These are phyloP conservation scores for Chironomus tepperi DNA, from an alignment of 1,140 invertebrate genomes.

Conservation along the genomic window DNA sequence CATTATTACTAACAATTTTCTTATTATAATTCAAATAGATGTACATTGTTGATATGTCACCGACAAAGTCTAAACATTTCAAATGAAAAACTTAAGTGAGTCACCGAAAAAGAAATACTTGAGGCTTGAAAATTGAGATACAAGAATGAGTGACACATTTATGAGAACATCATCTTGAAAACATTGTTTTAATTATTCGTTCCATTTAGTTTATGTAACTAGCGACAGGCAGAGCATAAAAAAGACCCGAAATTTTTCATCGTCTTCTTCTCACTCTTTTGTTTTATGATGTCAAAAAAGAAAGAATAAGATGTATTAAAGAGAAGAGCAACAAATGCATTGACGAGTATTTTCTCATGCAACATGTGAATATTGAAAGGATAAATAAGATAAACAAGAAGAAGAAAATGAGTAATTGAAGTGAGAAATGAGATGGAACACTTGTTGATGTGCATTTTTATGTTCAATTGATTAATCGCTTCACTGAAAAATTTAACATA, in stretches of 20 bases:
- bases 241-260: too few relatives aligned
- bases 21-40: not conserved
- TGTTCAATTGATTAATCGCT: not conserved
- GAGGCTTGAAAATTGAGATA: not conserved
- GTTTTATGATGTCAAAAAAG: not conserved
- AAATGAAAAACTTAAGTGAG: too few relatives aligned
- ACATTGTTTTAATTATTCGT: constrained; percentile 19
- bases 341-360: not conserved
- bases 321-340: constrained; percentile 3
- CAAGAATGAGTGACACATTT: not conserved
- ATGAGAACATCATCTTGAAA: not conserved
- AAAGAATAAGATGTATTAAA: not conserved
- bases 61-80: not conserved
- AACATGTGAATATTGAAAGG: constrained; percentile 13
- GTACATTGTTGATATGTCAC: too few relatives aligned
- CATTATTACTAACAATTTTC: not conserved
- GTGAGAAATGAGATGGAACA: constrained; percentile 16
- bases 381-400: not conserved
- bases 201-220: not conserved
- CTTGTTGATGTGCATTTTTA: not conserved
- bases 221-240: not conserved
- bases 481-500: not conserved
- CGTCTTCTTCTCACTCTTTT: too few relatives aligned
- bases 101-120: too few relatives aligned
- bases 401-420: not conserved